Conservation (phyloP, 2,888 invertebrate species). For the Xestobium rufovillosum region DNA sequence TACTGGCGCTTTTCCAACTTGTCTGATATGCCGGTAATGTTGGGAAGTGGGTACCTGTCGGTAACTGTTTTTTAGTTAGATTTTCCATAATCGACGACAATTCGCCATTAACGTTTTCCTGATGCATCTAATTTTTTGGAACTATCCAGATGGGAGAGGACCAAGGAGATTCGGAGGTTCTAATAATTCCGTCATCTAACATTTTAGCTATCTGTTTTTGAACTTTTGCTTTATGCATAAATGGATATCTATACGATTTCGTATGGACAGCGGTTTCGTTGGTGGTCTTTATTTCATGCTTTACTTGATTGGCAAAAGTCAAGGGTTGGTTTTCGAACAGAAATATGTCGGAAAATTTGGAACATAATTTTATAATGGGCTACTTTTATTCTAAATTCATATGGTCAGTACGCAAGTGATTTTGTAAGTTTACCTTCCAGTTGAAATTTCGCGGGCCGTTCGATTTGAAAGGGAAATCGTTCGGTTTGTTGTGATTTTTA, state of each 20-base stretch:
- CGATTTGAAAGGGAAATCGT: too few relatives aligned
- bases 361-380: slow-evolving; percentile 19
- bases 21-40: slow-evolving; percentile 25
- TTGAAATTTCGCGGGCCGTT: too few relatives aligned
- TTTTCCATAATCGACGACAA: slow-evolving; percentile 28
- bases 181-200: slow-evolving; percentile 24
- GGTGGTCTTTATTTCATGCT: slow-evolving; percentile 27
- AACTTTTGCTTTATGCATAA: slow-evolving; percentile 28
- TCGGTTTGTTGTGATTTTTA: too few relatives aligned
- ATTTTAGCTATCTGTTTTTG: slow-evolving; percentile 25
- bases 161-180: slow-evolving; percentile 23
- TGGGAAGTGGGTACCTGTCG: slow-evolving; percentile 26
- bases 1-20: too few relatives aligned
- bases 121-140: slow-evolving; percentile 25
- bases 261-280: slow-evolving; percentile 26
- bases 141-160: slow-evolving; percentile 27
- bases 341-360: slow-evolving; percentile 24
- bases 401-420: too few relatives aligned
- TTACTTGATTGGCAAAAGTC: slow-evolving; percentile 25
- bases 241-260: slow-evolving; percentile 29
- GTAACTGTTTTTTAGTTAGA: too few relatives aligned
- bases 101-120: slow-evolving; percentile 24
- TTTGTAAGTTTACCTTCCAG: too few relatives aligned
- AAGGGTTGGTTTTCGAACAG: slow-evolving; percentile 21
- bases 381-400: slow-evolving; percentile 25